Base-by-base conservation (phyloP, 2,797 vertebrate genomes). In the Vipera latastei region DNA sequence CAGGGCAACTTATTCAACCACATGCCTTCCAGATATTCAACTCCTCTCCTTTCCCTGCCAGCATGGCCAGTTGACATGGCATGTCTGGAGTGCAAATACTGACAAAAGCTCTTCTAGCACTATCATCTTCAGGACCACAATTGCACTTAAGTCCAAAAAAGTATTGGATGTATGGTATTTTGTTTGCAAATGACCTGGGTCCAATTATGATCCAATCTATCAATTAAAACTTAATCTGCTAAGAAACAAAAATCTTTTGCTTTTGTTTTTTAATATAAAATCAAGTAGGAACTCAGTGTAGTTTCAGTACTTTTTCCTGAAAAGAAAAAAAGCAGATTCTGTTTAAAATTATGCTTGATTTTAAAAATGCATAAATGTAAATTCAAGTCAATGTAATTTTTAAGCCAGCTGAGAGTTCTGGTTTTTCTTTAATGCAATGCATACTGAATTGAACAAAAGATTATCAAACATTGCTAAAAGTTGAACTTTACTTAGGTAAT, bases 401-500 rank as follows among this genome's bases (percentile, higher is more conserved):
- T 85, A n/a, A 13, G 4, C 78, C 91, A 90, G 93, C 95, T 93
- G 95, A 91, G 16, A 90, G 92, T 95, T 94, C 38, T 48, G 14
- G 8, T 38, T 57, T 91, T 88, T 93, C 61, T 83, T 96, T 96
- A 96, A 95, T 90, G 95, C 69, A 95, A 93, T 97, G 96, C 94
- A 96, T 91, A 94, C 92, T 93, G 94, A 96, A 96, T 92, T 93
- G 94, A 96, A 96, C 94, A 87, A 11, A 90, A 93, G 94, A 94
- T 96, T 92, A 92, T 96, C 96, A 96, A 97, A 95, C 94, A 96
- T 93, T 95, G 97, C 94, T 96, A 97, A 97, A 97, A 97, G 97
- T 97, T 97, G 97, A 97, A 97, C 94, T 96, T 95, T 94, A 95
- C 94, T 94, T 91, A 96, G 95, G 94, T 97, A 95, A 97, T 97